Evolutionary conservation across 2,797 vertebrate genomes (phyloP).

Genomic region (Malacoraja senta): DNA sequence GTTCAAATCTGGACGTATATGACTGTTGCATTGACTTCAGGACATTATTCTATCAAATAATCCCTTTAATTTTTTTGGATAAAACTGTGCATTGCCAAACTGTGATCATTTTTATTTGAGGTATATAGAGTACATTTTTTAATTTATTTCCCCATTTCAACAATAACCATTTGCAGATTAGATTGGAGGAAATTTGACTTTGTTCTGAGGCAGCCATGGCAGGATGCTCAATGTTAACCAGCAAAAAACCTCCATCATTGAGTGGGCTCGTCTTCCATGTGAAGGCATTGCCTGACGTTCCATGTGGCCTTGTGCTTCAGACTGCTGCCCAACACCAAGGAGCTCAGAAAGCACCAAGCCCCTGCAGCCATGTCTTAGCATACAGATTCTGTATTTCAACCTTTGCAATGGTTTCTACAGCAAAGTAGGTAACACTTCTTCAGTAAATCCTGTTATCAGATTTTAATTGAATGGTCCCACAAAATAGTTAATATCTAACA

Average conservation of each 20-base stretch:
- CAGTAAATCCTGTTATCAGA: background rate
- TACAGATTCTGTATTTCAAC: background rate
- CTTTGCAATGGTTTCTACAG: background rate
- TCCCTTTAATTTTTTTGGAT: background rate
- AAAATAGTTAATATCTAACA: constrained; percentile 2
- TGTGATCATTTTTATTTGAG: background rate
- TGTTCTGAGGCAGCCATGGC: background rate
- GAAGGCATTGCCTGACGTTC: background rate
- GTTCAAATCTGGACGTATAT: background rate
- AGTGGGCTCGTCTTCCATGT: background rate
- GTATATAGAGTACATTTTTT: background rate
- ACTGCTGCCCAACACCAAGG: background rate
- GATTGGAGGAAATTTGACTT: background rate
- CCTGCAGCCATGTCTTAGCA: background rate
- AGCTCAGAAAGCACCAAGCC: background rate
- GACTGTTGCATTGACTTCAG: background rate
- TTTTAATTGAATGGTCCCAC: background rate
- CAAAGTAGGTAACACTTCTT: background rate
- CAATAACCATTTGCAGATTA: background rate
- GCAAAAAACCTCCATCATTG: no score
- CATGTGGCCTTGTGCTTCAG: background rate
- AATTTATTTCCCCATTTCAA: background rate
- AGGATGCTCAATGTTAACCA: background rate
- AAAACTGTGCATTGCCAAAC: background rate
- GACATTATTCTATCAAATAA: background rate